phyloP scores from a whole-genome alignment of 1,140 invertebrate genomes.

The Ips typographus region DNA sequence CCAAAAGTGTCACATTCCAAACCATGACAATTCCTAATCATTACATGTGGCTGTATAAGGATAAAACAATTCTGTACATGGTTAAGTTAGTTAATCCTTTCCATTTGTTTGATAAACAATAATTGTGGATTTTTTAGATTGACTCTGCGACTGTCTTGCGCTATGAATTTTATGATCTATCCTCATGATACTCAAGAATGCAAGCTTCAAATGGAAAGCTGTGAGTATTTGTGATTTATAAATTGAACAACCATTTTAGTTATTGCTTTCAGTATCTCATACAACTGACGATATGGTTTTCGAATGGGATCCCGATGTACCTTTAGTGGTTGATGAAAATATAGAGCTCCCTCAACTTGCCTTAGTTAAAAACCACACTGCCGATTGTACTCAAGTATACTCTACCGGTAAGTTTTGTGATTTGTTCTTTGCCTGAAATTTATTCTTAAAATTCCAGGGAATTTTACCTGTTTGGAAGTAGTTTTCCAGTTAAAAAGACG shows the following conservation, averaged over 20 bases:
- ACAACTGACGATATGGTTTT: conserved; percentile 90
- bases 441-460: conserved; percentile 58
- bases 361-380: conserved; percentile 79
- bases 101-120: neutral
- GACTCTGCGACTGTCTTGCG: conserved; percentile 80
- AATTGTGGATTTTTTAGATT: conserved; percentile 56
- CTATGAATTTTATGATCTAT: conserved; percentile 91
- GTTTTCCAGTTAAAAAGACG: conserved; percentile 82
- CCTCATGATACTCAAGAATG: conserved; percentile 90
- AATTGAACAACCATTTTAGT: neutral
- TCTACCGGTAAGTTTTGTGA: conserved; percentile 66
- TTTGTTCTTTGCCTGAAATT: neutral
- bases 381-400: conserved; percentile 86
- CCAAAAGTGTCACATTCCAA: conserved; percentile 89
- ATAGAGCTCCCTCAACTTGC: conserved; percentile 85
- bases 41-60: conserved; percentile 85
- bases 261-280: conserved; percentile 69
- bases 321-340: conserved; percentile 85
- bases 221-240: conserved; percentile 59
- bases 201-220: conserved; percentile 87
- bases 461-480: conserved; percentile 86
- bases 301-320: conserved; percentile 85
- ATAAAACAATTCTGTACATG: conserved; percentile 87
- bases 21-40: conserved; percentile 93
- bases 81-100: conserved; percentile 61